Conservation (phyloP, 2,113 vertebrate genomes). For the Urocolius indicus region DNA sequence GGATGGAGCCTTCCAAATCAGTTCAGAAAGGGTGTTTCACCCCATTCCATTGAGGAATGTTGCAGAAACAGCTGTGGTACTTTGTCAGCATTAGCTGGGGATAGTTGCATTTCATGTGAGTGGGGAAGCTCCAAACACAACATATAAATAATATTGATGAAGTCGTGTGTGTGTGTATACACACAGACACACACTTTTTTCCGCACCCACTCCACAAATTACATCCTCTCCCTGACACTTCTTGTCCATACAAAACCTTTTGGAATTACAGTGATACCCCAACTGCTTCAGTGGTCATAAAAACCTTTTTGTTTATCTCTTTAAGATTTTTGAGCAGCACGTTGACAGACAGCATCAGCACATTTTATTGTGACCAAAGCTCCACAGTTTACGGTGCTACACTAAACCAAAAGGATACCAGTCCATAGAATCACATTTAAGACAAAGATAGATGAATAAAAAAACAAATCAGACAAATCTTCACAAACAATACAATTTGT, state of each 20-base stretch:
- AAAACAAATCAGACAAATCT: background rate
- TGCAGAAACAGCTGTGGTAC: background rate
- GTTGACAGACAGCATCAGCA: background rate
- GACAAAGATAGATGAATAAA: background rate
- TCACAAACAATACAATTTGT: background rate
- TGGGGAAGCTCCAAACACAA: background rate
- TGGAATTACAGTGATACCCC: background rate
- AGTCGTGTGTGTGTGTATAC: background rate
- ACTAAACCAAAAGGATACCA: background rate
- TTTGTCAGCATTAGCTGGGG: conserved; percentile 10
- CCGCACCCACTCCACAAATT: background rate
- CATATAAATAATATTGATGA: background rate
- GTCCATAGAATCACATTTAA: background rate
- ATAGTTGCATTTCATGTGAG: background rate
- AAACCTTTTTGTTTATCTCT: background rate
- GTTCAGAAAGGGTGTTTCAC: conserved; percentile 4
- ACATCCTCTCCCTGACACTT: background rate
- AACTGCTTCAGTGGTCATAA: background rate
- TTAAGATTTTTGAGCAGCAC: background rate
- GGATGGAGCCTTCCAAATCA: background rate
- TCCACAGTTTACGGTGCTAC: background rate
- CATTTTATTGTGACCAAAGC: background rate
- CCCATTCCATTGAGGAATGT: background rate
- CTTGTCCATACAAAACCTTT: background rate
- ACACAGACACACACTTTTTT: background rate